Conservation (phyloP, 2,113 vertebrate genomes). For the Catharus fuscescens region DNA sequence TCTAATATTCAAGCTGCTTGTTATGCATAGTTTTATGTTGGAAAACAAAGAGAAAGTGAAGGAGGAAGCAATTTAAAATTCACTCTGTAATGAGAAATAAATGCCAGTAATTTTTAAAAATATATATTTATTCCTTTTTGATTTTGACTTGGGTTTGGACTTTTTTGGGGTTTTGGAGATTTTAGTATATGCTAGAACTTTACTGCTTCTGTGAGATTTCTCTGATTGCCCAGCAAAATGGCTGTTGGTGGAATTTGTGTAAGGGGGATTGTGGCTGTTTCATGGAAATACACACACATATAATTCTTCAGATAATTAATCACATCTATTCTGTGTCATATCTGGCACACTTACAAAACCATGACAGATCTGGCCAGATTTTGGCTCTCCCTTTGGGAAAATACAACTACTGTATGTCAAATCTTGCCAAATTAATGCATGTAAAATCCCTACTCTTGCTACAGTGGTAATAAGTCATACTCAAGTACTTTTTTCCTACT, state of each 20-base stretch:
- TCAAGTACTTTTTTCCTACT: not conserved
- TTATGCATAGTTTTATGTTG: not conserved
- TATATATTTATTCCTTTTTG: not conserved
- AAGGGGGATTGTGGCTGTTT: not conserved
- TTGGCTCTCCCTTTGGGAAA: conserved; percentile 63
- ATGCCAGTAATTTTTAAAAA: not conserved
- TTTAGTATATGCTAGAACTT: not conserved
- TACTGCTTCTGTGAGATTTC: not conserved
- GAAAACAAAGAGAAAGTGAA: not conserved
- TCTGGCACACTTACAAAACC: conserved; percentile 47
- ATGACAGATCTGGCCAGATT: conserved; percentile 50
- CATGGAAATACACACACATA: not conserved
- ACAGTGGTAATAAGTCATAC: not conserved
- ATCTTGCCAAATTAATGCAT: conserved; percentile 42
- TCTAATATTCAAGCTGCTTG: not conserved
- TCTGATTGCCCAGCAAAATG: not conserved
- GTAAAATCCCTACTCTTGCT: not conserved
- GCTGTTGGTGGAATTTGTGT: not conserved
- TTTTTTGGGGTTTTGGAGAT: not conserved
- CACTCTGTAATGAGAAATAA: not conserved
- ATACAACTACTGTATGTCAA: conserved; percentile 55
- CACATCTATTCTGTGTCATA: conserved; percentile 25
- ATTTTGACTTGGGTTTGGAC: not conserved
- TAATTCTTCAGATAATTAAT: conserved; percentile 53
- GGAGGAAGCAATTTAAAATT: not conserved